Conservation (phyloP, 2,113 vertebrate genomes). For the Narcine bancroftii region DNA sequence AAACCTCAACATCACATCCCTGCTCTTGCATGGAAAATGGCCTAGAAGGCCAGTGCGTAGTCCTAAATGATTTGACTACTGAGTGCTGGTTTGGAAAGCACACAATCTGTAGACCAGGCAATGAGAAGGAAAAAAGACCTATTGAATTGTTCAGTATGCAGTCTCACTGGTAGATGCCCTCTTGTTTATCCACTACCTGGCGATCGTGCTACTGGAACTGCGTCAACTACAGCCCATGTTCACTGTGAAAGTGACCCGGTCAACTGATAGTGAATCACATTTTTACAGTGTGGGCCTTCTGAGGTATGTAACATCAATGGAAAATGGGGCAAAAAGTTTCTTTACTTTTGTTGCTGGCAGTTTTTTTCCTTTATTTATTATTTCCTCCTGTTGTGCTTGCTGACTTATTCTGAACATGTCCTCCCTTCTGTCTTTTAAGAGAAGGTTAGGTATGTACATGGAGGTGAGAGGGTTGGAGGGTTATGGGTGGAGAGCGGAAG, state of each 20-base stretch:
- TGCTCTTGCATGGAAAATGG: too few relatives aligned
- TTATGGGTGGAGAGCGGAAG: too few relatives aligned
- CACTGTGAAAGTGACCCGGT: constrained; percentile 76
- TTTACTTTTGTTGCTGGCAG: neutral
- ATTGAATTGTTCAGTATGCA: constrained; percentile 73
- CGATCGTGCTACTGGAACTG: constrained; percentile 83
- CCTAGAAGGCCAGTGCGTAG: neutral
- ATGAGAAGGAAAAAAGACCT: neutral
- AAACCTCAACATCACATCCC: too few relatives aligned
- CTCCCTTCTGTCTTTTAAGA: too few relatives aligned
- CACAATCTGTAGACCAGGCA: neutral
- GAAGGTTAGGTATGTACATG: too few relatives aligned
- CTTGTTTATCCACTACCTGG: constrained; percentile 90
- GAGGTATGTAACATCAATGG: constrained; percentile 58
- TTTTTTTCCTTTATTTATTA: neutral
- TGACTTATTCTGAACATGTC: too few relatives aligned
- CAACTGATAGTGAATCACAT: constrained; percentile 74
- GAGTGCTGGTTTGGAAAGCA: neutral
- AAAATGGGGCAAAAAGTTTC: neutral
- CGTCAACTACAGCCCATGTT: constrained; percentile 80
- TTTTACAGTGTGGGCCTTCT: constrained; percentile 85
- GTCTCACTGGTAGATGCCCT: constrained; percentile 89
- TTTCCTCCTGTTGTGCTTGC: neutral
- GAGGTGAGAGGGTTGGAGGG: too few relatives aligned
- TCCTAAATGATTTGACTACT: neutral